These are phyloP conservation scores for Spisula solida DNA, from an alignment of 2,888 invertebrate species.

Conservation along the genomic window DNA sequence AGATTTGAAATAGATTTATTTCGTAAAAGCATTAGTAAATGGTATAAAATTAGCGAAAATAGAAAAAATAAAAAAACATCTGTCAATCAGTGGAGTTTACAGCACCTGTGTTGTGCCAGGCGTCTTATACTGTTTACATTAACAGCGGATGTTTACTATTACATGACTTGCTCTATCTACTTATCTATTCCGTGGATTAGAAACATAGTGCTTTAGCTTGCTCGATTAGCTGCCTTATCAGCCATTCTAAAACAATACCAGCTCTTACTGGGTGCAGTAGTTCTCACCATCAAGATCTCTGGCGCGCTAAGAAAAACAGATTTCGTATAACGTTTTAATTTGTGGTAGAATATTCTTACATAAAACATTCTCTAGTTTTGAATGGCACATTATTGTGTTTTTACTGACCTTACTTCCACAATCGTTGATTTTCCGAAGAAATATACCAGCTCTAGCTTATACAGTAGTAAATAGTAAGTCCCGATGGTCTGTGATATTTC, in stretches of 20 bases:
- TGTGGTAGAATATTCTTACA: too few relatives aligned
- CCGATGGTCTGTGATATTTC: too few relatives aligned
- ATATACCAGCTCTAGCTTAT: too few relatives aligned
- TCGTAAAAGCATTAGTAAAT: slow-evolving; percentile 25
- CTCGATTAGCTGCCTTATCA: slow-evolving; percentile 32
- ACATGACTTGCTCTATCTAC: slow-evolving; percentile 10
- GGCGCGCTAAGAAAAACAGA: background rate
- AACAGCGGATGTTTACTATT: slow-evolving; percentile 41
- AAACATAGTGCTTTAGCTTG: slow-evolving; percentile 32
- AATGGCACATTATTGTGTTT: too few relatives aligned
- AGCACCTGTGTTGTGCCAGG: slow-evolving; percentile 35
- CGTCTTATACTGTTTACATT: slow-evolving; percentile 26
- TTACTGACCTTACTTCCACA: too few relatives aligned
- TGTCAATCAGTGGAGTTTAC: slow-evolving; percentile 24
- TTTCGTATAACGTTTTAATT: too few relatives aligned
- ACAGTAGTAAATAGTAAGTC: too few relatives aligned
- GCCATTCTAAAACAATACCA: background rate
- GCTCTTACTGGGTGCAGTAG: background rate
- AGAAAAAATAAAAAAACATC: slow-evolving; percentile 26
- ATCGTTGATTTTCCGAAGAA: too few relatives aligned
- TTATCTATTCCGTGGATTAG: slow-evolving; percentile 25
- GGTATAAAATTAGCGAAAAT: slow-evolving; percentile 23
- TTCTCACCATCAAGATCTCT: slow-evolving; percentile 8
- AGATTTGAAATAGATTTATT: slow-evolving; percentile 23
- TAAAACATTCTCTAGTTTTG: too few relatives aligned